Evolutionary conservation across 2,888 invertebrate species (phyloP), one percentile per base, ranked within the genome.

Genomic region (Smittia aterrima): DNA sequence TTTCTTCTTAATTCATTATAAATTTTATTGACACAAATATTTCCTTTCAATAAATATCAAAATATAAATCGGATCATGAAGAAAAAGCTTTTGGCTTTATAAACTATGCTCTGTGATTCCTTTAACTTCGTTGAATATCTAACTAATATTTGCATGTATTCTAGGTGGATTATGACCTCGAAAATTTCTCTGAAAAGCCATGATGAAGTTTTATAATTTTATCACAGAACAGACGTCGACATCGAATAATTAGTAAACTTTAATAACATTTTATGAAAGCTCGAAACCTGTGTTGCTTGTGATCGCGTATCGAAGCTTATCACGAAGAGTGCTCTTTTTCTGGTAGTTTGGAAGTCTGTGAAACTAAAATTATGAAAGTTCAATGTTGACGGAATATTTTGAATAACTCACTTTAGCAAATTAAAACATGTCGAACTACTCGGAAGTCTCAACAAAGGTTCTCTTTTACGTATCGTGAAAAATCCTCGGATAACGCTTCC

Each of bases 391-490:
- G 22, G 58, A 47, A 47, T 16, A 38, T 47, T 47, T 7, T 58
- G 13, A 11, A 11, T 13, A n/a, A 68, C 47, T 38, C 16, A 86
- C 83, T 99, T 99, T 64, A 99, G 87, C 53, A 99, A 88, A 85
- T 99, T 99, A 84, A 99, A 99, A 81, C 99, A 99, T 0, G 99
- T 99, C 0, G 98, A 98, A 0, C 98, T 97, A 0, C 99, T 98
- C n/a, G 99, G 98, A 58, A 99, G 86, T 40, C 98, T 89, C n/a
- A 96, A 94, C 70, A 95, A 88, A 0, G 96, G 95, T 81, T 96
- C 96, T 80, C 94, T 94, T 81, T 95, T 95, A 68, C 96, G 88
- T 79, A 99, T 96, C 11, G 98, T 97, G 82, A 99, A 96, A 84
- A 99, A 99, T 18, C 98, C 99, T 75, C 98, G 88, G 76, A 99